Evolutionary conservation across 2,113 vertebrate species (phyloP).

Genomic region (Poicephalus gulielmi): DNA sequence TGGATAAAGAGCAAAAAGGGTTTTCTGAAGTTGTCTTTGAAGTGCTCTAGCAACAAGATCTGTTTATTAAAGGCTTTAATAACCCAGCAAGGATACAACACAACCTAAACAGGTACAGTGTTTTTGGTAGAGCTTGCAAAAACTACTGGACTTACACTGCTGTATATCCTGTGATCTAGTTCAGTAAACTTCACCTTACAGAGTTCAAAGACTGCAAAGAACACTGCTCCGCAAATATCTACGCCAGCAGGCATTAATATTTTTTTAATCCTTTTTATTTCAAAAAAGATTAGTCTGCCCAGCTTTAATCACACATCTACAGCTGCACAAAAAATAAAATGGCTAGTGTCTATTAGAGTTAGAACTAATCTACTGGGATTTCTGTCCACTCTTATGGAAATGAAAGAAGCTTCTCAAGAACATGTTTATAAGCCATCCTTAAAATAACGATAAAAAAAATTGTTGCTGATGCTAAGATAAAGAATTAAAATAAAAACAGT

Average conservation of each 20-base stretch:
- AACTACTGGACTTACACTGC: not conserved
- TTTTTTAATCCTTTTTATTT: not conserved
- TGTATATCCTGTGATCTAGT: not conserved
- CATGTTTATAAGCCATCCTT: not conserved
- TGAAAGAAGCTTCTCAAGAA: not conserved
- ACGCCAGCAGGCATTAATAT: not conserved
- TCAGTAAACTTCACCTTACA: not conserved
- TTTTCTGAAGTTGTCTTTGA: not conserved
- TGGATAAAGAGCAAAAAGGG: not conserved
- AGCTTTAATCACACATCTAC: not conserved
- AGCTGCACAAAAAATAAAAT: not conserved
- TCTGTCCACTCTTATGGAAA: not conserved
- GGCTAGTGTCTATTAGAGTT: not conserved
- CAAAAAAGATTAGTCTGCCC: not conserved
- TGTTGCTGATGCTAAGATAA: not conserved
- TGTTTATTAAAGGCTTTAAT: not conserved
- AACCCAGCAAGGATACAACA: not conserved
- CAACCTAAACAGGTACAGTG: not conserved
- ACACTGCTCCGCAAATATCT: not conserved
- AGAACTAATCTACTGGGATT: not conserved
- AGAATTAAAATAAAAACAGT: not conserved
- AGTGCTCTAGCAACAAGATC: not conserved
- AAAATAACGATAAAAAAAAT: not conserved
- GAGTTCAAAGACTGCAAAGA: not conserved
- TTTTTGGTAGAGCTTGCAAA: not conserved